phyloP scores from a whole-genome alignment of 2,797 vertebrate species.

The Sebastes itinus region DNA sequence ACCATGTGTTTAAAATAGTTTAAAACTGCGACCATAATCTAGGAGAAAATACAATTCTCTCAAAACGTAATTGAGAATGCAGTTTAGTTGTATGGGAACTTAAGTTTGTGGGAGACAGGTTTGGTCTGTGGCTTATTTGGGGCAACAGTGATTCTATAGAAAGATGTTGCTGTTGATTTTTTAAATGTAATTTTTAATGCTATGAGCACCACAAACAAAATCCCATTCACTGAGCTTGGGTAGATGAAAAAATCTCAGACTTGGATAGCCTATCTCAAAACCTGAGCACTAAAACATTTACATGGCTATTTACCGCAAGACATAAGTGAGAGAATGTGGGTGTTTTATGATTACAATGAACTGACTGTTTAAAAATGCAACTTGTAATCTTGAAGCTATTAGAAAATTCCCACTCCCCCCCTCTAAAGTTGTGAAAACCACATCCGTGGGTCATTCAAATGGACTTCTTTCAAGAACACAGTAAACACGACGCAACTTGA shows the following conservation, averaged over 20 bases:
- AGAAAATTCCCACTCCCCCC: background rate
- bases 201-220: background rate
- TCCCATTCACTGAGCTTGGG: background rate
- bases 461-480: background rate
- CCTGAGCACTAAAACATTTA: background rate
- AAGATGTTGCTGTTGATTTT: background rate
- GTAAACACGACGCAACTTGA: background rate
- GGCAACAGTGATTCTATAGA: background rate
- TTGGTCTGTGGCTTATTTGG: background rate
- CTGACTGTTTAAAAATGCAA: background rate
- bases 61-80: too few relatives aligned
- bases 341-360: slow-evolving; percentile 3
- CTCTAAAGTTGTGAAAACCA: background rate
- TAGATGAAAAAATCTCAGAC: background rate
- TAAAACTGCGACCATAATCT: too few relatives aligned
- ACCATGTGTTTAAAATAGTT: too few relatives aligned
- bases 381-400: background rate
- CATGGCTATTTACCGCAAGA: background rate
- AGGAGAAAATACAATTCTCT: too few relatives aligned
- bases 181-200: background rate
- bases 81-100: too few relatives aligned
- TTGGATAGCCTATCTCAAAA: background rate
- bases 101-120: too few relatives aligned
- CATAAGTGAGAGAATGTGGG: background rate
- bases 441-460: background rate